Evolutionary conservation across 2,113 vertebrate genomes (phyloP).

Genomic region (Brachypteracias leptosomus): DNA sequence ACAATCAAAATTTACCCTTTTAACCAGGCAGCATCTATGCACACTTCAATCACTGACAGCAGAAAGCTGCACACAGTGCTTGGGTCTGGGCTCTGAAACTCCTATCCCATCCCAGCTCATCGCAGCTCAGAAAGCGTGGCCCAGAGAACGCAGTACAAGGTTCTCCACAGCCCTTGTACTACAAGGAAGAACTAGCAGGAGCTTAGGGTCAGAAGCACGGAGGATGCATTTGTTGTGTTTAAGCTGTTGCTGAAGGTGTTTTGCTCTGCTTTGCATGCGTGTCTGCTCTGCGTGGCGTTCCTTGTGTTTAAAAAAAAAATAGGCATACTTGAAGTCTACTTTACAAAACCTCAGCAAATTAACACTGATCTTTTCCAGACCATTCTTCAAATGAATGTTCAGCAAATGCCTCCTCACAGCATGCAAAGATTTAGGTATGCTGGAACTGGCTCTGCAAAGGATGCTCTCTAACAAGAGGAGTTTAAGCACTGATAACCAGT

Average conservation of each 20-base stretch:
- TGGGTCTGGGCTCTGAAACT: background rate
- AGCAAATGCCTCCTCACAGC: slow-evolving; percentile 9
- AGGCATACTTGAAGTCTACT: background rate
- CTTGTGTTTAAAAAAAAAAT: background rate
- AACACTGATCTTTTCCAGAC: slow-evolving; percentile 48
- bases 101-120: background rate
- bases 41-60: background rate
- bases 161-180: background rate
- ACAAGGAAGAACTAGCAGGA: background rate
- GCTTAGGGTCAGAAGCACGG: slow-evolving; percentile 1
- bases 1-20: background rate
- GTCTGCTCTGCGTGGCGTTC: background rate
- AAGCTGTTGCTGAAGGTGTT: slow-evolving; percentile 1
- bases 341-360: slow-evolving; percentile 44
- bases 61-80: background rate
- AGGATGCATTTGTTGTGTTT: background rate
- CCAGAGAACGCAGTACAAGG: background rate
- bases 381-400: slow-evolving; percentile 42
- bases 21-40: background rate
- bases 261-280: background rate
- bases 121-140: background rate
- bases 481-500: slow-evolving; percentile 7
- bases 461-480: slow-evolving; percentile 37
- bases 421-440: slow-evolving; percentile 14
- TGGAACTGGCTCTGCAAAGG: background rate